Evolutionary conservation across 2,797 vertebrate genomes (phyloP).

Genomic region (Corythornis leucogaster): DNA sequence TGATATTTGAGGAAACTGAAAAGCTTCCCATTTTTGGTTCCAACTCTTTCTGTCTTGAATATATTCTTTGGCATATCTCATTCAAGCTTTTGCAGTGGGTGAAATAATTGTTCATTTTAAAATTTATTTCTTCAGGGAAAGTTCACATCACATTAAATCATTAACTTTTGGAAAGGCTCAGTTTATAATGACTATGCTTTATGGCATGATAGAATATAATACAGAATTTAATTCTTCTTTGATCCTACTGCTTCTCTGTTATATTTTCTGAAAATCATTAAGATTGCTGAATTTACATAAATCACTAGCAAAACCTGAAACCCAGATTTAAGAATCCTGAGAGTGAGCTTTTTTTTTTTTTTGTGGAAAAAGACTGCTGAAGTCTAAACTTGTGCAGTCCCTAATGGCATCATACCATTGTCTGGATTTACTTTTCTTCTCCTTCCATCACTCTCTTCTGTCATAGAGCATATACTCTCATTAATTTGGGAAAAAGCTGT

Average conservation of each 20-base stretch:
- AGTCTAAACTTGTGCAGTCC: neutral
- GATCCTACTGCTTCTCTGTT: neutral
- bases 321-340: neutral
- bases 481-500: constrained; percentile 14
- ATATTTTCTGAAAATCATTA: neutral
- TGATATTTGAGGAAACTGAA: neutral
- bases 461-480: neutral
- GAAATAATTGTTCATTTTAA: neutral
- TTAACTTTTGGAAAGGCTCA: neutral
- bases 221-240: neutral
- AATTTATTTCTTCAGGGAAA: neutral
- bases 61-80: neutral
- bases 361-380: neutral
- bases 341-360: neutral
- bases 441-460: neutral
- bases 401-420: neutral
- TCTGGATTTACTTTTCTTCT: constrained; percentile 19
- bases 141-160: neutral
- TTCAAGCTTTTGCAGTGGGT: neutral
- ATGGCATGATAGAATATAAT: neutral
- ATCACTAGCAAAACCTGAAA: neutral
- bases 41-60: neutral
- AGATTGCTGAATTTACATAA: neutral
- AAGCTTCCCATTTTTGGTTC: neutral
- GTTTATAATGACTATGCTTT: neutral